phyloP scores from a whole-genome alignment of 2,797 vertebrate species.

The Euthynnus affinis region DNA sequence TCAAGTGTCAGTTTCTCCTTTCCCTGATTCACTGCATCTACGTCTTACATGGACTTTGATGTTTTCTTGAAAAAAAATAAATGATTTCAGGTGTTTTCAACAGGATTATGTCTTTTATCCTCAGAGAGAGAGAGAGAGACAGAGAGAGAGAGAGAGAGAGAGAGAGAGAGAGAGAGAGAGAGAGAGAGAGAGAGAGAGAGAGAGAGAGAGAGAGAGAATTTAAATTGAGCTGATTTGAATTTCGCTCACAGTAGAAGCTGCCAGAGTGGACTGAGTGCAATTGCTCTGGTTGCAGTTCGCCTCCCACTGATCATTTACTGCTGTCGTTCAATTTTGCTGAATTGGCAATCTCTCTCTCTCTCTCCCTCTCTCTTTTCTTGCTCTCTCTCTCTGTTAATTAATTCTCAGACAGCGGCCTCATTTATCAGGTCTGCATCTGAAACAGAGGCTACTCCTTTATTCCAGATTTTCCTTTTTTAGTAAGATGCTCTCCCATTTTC shows the following conservation, averaged over 20 bases:
- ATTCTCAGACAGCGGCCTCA: neutral
- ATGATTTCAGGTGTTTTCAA: conserved; percentile 1
- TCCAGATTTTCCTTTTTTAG: no score
- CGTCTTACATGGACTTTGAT: conserved; percentile 10
- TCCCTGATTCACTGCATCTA: neutral
- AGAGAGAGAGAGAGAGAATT: neutral
- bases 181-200: neutral
- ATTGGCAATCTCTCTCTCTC: conserved; percentile 18
- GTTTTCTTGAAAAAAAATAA: neutral
- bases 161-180: neutral
- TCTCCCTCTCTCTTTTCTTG: neutral
- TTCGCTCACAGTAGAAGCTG: conserved; percentile 40
- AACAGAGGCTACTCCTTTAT: no score
- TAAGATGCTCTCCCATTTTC: neutral
- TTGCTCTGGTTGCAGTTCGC: conserved; percentile 51
- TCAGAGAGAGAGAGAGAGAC: neutral
- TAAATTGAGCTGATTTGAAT: conserved; percentile 50
- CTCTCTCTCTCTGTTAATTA: neutral
- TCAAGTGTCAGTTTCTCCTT: conserved; percentile 25
- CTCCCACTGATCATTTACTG: conserved; percentile 55
- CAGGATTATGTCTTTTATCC: conserved; percentile 12
- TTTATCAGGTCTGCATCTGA: neutral
- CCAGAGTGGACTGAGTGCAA: conserved; percentile 44
- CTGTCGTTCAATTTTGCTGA: conserved; percentile 66
- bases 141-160: neutral